These are phyloP conservation scores for Aethes cnicana DNA, from an alignment of 2,888 invertebrate species.

Conservation along the genomic window DNA sequence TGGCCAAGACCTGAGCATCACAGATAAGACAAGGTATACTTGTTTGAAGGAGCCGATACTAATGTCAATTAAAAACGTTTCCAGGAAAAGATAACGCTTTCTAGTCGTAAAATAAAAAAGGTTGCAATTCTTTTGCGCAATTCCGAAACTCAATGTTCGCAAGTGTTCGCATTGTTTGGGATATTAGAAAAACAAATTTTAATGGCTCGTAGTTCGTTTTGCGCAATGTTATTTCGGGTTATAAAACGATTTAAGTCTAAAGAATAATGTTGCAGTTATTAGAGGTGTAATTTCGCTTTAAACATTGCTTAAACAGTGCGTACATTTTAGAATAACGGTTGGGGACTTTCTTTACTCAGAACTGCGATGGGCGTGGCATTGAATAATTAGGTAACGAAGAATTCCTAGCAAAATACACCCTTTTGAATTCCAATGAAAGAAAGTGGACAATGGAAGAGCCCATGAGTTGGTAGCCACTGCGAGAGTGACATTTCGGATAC, in stretches of 20 bases:
- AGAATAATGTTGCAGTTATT: slow-evolving; percentile 9
- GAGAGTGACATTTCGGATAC: no score
- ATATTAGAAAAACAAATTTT: slow-evolving; percentile 34
- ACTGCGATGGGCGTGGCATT: slow-evolving; percentile 22
- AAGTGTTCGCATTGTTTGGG: slow-evolving; percentile 29
- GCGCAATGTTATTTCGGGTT: slow-evolving; percentile 24
- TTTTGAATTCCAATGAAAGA: slow-evolving; percentile 16
- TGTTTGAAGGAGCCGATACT: neutral
- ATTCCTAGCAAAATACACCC: slow-evolving; percentile 17
- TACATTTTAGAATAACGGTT: slow-evolving; percentile 19
- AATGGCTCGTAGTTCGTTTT: slow-evolving; percentile 24
- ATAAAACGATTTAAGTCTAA: slow-evolving; percentile 27
- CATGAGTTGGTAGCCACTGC: no score
- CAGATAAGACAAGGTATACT: neutral
- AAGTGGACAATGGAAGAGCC: slow-evolving; percentile 1
- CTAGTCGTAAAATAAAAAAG: slow-evolving; percentile 57
- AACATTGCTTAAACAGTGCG: neutral
- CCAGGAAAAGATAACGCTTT: slow-evolving; percentile 50
- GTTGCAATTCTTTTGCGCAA: slow-evolving; percentile 57
- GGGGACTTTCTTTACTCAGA: slow-evolving; percentile 28
- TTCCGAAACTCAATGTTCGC: slow-evolving; percentile 19
- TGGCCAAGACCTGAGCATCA: neutral
- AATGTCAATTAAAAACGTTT: slow-evolving; percentile 18
- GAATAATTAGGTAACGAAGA: slow-evolving; percentile 27
- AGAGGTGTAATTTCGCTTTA: slow-evolving; percentile 5